Evolutionary conservation across 2,797 vertebrate genomes (phyloP), one percentile per base, ranked within the genome.

Genomic region (Atherinosoma microstoma): DNA sequence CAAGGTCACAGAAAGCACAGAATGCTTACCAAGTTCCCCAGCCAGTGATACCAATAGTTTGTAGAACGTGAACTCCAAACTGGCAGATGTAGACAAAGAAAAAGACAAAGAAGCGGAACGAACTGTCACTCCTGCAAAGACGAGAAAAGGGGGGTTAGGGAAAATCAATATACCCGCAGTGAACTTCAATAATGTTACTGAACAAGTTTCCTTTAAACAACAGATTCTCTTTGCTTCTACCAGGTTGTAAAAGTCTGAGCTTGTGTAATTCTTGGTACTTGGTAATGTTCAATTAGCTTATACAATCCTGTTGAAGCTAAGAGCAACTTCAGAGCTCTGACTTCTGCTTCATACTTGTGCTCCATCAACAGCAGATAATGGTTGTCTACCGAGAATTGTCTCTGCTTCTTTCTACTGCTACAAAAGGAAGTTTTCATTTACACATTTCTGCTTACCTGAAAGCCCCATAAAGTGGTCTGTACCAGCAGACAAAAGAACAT

Each of bases 71-170:
- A 30, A 99, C 97, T 70, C 96, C 97, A 85, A 99, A 99, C 91
- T 99, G 98, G 93, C 98, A 99, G 92, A 99, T 99, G 90, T 98
- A 99, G 80, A 99, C 89, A 81, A 99, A 99, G 95, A 99, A 99
- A 95, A 98, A 98, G 68, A 98, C 96, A 85, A 98, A 98, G 95
- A 98, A 98, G 86, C 97, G 95, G 93, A 98, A 98, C 34, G 96
- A 98, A 87, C 97, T 98, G 94, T 98, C 97, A 81, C 97, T 98
- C 96, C 97, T 98, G 89, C 1, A 57, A 73, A n/a, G n/a, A 57
- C 65, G 64, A 83, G 12, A 83, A 88, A 42, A 76, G 8, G 42
- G 57, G 49, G 36, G 34, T n/a, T 10, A 10, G 72, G 42, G 66
- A 58, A 58, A 12, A 67, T 15, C 40, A 67, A 32, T 15, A 5